Base-by-base conservation (phyloP, 2,888 invertebrate species). In the Glaucopsyche alexis region DNA sequence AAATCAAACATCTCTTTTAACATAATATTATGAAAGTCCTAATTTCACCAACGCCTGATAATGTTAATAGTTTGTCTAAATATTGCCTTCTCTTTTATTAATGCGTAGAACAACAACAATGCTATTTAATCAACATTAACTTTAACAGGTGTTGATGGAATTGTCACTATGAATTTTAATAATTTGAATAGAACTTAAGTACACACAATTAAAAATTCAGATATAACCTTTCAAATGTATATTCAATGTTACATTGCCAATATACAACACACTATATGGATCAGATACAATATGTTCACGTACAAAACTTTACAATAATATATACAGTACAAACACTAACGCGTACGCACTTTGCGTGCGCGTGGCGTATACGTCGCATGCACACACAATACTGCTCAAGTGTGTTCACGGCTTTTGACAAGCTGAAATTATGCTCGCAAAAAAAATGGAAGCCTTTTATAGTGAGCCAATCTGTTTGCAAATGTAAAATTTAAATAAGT, bases 271-370 rank as follows among this genome's bases (percentile, higher is more conserved):
- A 82, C 78, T 80, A 81, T 85, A 87, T 84, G 83, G 82, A 82
- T 80, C 80, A 76, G 80, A 82, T 83, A 83, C 79, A 80, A 82
- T 81, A 77, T 82, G 74, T 81, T 75, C 77, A 76, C 76, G 81
- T 87, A 88, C 81, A 87, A 88, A 87, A 85, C 80, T 84, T 86
- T 85, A 80, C 84, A 85, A 85, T 79, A 73, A 77, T 85, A 86
- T 87, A 81, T 87, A 87, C 85, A 87, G 77, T 67, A 67, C 45
- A 67, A 42, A 45, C 8, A 16, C 8, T 45, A 16, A 42, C 19
- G 67, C 16, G 67, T 11, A 45, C 45, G 45, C 67, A 42, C n/a
- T 60, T 13, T 60, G 29, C 67, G 42, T 11, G 45, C 16, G 11
- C 19, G 45, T 45, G 16, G 42, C 42, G 67, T 42, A 19, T 6